These are phyloP conservation scores for Phthorimaea operculella DNA, from an alignment of 1,140 invertebrate species.

Conservation along the genomic window DNA sequence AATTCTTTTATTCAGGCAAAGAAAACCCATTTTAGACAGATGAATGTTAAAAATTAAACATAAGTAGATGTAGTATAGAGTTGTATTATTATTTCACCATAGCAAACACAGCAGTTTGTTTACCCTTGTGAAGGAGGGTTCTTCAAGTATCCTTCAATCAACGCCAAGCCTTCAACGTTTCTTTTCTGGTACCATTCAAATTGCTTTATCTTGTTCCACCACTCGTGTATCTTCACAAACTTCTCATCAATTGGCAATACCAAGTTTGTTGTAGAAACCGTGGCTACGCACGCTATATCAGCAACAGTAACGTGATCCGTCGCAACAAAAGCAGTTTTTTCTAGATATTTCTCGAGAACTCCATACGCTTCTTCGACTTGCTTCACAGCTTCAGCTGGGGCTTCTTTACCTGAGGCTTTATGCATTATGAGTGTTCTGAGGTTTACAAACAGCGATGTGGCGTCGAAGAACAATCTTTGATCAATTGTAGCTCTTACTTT, in stretches of 20 bases:
- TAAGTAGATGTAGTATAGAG: too few relatives aligned
- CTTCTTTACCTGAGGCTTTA: slow-evolving; percentile 3
- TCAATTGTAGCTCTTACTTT: slow-evolving; percentile 67
- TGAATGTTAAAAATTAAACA: too few relatives aligned
- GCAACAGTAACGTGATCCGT: slow-evolving; percentile 42
- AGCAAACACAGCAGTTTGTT: too few relatives aligned
- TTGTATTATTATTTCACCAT: too few relatives aligned
- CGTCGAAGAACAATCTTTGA: slow-evolving; percentile 70
- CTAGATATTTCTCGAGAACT: slow-evolving; percentile 25
- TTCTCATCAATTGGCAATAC: slow-evolving; percentile 14
- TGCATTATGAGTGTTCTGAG: not conserved
- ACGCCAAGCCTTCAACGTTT: slow-evolving; percentile 14
- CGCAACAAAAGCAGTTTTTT: slow-evolving; percentile 28
- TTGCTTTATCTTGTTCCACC: slow-evolving; percentile 12
- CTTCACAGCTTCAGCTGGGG: slow-evolving; percentile 2
- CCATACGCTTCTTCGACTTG: slow-evolving; percentile 21
- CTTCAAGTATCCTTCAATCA: slow-evolving; percentile 8
- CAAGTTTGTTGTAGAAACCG: slow-evolving; percentile 23
- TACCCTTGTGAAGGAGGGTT: not conserved
- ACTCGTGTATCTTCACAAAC: slow-evolving; percentile 10
- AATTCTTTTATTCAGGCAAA: too few relatives aligned
- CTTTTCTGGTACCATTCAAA: slow-evolving; percentile 18
- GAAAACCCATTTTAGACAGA: too few relatives aligned
- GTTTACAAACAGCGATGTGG: slow-evolving; percentile 55
- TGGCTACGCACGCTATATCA: slow-evolving; percentile 41